Evolutionary conservation across 2,113 vertebrate species (phyloP).

Genomic region (Callionymus lyra): DNA sequence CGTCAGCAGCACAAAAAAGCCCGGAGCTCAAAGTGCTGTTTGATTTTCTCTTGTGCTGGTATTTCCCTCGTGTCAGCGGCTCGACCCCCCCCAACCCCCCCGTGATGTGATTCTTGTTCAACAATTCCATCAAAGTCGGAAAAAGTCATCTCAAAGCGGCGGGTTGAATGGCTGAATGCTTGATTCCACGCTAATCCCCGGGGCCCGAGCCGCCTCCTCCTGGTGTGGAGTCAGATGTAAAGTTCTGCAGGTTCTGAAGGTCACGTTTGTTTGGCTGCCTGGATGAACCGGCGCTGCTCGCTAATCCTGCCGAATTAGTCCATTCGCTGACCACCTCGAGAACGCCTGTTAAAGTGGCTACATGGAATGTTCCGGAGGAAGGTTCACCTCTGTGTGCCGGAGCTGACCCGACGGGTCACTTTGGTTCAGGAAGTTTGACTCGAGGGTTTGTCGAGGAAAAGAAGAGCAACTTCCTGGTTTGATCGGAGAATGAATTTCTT

Average conservation of each 20-base stretch:
- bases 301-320: constrained; percentile 56
- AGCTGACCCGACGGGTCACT: too few species aligned
- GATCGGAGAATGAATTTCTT: too few species aligned
- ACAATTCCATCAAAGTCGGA: constrained; percentile 45
- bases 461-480: too few species aligned
- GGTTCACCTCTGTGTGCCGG: background rate
- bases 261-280: constrained; percentile 47
- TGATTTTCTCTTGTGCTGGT: constrained; percentile 21
- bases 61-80: constrained; percentile 13
- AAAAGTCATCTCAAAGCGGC: constrained; percentile 30
- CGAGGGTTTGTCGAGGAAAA: too few species aligned
- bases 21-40: background rate
- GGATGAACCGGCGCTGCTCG: constrained; percentile 36
- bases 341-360: constrained; percentile 58
- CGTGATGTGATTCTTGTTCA: constrained; percentile 44
- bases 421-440: constrained; percentile 31
- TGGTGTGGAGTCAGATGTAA: constrained; percentile 42
- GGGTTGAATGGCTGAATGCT: constrained; percentile 23
- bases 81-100: constrained; percentile 9
- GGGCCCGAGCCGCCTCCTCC: constrained; percentile 12
- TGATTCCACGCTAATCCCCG: constrained; percentile 46
- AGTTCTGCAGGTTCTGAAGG: constrained; percentile 32
- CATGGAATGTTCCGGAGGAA: constrained; percentile 45
- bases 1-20: too few species aligned
- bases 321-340: constrained; percentile 51